A percentile compares a stretch with the other conserved stretches of the same genome.
These are phyloP conservation scores for Ornithoptera alexandrae DNA, from an alignment of 2,888 invertebrate species.

Conservation along the genomic window DNA sequence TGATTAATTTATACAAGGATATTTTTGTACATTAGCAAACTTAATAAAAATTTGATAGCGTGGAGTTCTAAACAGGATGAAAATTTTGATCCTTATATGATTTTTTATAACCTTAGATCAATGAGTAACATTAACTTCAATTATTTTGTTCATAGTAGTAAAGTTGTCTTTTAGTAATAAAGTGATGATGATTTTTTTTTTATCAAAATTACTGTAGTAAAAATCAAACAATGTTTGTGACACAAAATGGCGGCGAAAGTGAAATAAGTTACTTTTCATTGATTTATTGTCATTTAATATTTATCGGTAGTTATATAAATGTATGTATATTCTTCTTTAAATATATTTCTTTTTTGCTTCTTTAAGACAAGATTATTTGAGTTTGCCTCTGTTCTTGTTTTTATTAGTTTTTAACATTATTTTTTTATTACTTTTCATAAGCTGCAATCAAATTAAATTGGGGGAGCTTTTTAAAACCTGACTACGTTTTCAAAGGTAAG, in stretches of 20 bases:
- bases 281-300: background rate
- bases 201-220: background rate
- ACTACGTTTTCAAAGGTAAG: background rate
- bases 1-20: background rate
- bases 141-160: background rate
- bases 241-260: background rate
- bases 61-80: background rate
- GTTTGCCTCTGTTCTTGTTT: background rate
- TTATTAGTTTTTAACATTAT: background rate
- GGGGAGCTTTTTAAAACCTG: background rate
- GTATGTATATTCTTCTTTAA: no score
- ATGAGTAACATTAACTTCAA: no score
- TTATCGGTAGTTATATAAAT: no score
- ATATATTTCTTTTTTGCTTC: no score
- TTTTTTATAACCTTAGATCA: no score
- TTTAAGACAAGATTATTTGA: background rate
- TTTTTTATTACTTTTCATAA: background rate
- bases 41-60: background rate
- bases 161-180: background rate
- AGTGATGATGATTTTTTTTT: background rate
- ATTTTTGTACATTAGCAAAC: background rate
- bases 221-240: background rate
- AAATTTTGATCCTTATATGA: background rate
- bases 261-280: background rate
- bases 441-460: background rate